Conservation (phyloP, 2,797 vertebrate species). For the Aratinga solstitialis region DNA sequence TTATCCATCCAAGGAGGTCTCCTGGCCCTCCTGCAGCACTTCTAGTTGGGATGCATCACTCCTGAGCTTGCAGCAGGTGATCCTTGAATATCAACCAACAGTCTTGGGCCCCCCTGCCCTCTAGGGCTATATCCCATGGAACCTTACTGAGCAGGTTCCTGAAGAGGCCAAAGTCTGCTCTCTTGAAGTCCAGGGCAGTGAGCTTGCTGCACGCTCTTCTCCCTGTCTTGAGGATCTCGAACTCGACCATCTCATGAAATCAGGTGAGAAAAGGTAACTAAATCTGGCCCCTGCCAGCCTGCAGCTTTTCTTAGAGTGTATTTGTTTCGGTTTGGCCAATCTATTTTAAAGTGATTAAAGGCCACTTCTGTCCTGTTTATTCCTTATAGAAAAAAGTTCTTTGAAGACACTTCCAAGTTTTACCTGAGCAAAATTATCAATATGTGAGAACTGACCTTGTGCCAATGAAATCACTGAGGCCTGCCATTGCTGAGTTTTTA, state of each 20-base stretch:
- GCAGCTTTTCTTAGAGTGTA: not conserved
- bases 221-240: too few species aligned
- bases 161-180: too few species aligned
- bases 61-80: too few species aligned
- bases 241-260: not conserved
- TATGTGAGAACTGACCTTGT: not conserved
- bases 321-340: not conserved
- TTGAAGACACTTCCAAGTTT: not conserved
- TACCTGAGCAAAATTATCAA: not conserved
- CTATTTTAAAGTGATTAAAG: not conserved
- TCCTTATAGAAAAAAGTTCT: not conserved
- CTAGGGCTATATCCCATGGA: too few species aligned
- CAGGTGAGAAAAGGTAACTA: not conserved
- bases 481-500: not conserved
- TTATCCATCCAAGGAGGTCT: too few species aligned
- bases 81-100: too few species aligned
- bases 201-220: too few species aligned
- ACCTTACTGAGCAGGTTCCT: too few species aligned
- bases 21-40: too few species aligned
- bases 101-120: too few species aligned
- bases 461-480: not conserved
- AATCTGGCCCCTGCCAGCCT: not conserved
- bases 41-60: too few species aligned
- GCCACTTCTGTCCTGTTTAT: not conserved
- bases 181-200: too few species aligned